Percentiles rank a stretch among this genome's conserved stretches.
These are phyloP conservation scores for Myxocyprinus asiaticus DNA, from an alignment of 2,113 vertebrate species.

Conservation along the genomic window DNA sequence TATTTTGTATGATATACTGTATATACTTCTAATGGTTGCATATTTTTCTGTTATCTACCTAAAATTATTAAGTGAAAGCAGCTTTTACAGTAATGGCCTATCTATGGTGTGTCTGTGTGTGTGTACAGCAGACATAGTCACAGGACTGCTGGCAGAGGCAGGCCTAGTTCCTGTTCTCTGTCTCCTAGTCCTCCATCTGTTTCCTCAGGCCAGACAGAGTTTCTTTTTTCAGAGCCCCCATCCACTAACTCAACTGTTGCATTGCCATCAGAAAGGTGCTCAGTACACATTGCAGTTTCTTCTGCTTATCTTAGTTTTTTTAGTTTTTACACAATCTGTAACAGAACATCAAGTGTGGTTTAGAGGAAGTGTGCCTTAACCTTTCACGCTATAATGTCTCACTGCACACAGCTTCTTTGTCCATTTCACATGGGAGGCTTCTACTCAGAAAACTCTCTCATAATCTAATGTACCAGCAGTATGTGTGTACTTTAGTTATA, in stretches of 20 bases:
- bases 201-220: constrained; percentile 41
- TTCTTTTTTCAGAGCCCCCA: constrained; percentile 12
- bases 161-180: constrained; percentile 50
- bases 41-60: background rate
- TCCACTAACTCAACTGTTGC: background rate
- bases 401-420: background rate
- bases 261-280: background rate
- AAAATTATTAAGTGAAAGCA: background rate
- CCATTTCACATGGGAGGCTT: background rate
- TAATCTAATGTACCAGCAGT: too few relatives aligned
- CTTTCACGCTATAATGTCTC: background rate
- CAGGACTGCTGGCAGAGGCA: constrained; percentile 26
- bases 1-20: too few relatives aligned
- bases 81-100: background rate
- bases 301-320: background rate
- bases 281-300: background rate
- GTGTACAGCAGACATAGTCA: constrained; percentile 13
- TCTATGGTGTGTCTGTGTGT: constrained; percentile 9
- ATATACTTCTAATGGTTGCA: background rate
- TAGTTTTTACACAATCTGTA: background rate
- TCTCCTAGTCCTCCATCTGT: constrained; percentile 48
- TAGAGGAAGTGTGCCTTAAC: background rate
- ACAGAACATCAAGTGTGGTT: constrained; percentile 8
- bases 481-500: background rate
- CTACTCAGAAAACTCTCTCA: background rate